phyloP scores from a whole-genome alignment of 2,113 vertebrate genomes.

The Puffinus mauretanicus region DNA sequence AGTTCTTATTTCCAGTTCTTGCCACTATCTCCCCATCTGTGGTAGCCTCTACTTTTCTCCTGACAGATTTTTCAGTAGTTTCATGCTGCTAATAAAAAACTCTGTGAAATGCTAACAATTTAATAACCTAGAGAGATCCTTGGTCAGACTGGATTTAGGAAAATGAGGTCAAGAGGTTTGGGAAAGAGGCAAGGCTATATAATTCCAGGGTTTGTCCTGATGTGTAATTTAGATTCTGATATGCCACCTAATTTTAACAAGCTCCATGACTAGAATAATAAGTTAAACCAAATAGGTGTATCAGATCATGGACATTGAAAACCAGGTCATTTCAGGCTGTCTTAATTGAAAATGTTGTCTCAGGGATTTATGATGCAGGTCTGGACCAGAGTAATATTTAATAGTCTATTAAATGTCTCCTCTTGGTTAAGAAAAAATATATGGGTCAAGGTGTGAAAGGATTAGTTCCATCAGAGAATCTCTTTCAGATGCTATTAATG shows the following conservation, averaged over 20 bases:
- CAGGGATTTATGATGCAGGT: neutral
- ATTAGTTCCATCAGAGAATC: neutral
- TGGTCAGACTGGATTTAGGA: neutral
- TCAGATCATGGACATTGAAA: neutral
- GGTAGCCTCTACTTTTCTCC: neutral
- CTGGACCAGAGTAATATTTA: neutral
- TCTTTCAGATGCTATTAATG: neutral
- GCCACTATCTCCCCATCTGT: neutral
- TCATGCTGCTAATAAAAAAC: neutral
- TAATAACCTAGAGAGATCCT: neutral
- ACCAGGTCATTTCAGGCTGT: neutral
- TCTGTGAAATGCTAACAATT: neutral
- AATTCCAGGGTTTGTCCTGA: neutral
- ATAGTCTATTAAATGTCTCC: neutral
- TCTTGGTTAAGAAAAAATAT: neutral
- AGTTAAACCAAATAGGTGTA: neutral
- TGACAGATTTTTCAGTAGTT: neutral
- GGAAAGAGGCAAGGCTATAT: neutral
- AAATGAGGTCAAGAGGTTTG: neutral
- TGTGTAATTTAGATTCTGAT: neutral
- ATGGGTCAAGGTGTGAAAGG: neutral
- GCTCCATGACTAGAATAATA: neutral
- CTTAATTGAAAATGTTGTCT: neutral
- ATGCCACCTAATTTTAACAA: neutral
- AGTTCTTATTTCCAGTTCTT: neutral